Evolutionary conservation across 2,797 vertebrate genomes (phyloP), one percentile per base, ranked within the genome.

Genomic region (Meriones psammophilus): DNA sequence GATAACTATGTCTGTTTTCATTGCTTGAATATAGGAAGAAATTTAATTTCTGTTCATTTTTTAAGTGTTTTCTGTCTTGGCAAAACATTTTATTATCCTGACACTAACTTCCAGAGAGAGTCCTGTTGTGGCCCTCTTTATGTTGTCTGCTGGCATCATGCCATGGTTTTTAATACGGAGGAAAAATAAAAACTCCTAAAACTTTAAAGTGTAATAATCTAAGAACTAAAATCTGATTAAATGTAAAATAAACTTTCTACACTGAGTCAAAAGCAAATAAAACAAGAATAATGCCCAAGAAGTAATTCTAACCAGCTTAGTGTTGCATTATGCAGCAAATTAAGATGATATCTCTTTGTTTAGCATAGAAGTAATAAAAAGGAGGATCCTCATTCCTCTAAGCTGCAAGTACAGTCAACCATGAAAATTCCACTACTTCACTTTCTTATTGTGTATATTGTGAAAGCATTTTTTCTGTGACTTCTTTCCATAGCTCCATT

Each of bases 231-330:
- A 96, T 91, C 69, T 85, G 86, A 89, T 86, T 96, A 97, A 96
- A 10, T 93, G 30, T 46, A 97, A 98, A 97, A 96, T 94, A 98
- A 97, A 96, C 54, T 97, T 96, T 79, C 69, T 81, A 69, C 92
- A 95, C 94, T 97, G 89, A 94, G 54, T 81, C 89, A 39, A 1
- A 64, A 77, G 50, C 54, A 97, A 68, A 87, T 91, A 88, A 96
- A 97, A 56, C 17, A 15, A 68, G 96, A 95, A 1, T 3, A 88
- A 6, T 71, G 20, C 2, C 83, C 42, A 56, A 87, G 92, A 81
- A 89, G 62, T 78, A 92, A 96, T 56, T 96, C 74, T 93, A 90
- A 76, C 22, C 85, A 81, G 91, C 92, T 97, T 86, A 78, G 83
- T 95, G 92, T 89, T 90, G 50, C 14, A 28, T 88, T 84, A 54